A percentile compares a stretch with the other conserved stretches of the same genome.
Evolutionary conservation across 2,113 vertebrate genomes (phyloP).

Genomic region (Antechinus stuartii): DNA sequence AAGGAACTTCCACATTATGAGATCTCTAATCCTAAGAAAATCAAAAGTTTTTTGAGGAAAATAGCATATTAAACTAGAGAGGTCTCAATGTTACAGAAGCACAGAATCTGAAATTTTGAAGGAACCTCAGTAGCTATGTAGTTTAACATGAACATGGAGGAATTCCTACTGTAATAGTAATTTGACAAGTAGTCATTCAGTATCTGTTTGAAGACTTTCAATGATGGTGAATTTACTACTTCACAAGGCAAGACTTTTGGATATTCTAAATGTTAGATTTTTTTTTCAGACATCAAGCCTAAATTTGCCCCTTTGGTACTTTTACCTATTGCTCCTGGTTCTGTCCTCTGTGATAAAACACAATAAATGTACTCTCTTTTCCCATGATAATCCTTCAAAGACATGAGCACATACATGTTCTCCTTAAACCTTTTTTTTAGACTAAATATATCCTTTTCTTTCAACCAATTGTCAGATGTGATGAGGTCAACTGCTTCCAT

Average conservation of each 20-base stretch:
- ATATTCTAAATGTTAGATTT: neutral
- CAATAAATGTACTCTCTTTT: neutral
- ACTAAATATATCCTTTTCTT: too few species aligned
- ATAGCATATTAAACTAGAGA: too few species aligned
- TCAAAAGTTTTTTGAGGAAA: neutral
- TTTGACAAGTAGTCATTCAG: neutral
- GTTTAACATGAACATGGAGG: neutral
- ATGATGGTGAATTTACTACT: neutral
- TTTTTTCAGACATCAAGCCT: neutral
- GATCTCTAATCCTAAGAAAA: neutral
- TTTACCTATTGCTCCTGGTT: neutral
- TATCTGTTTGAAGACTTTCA: neutral
- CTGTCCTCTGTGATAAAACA: neutral
- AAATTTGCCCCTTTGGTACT: neutral
- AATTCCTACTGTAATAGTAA: neutral
- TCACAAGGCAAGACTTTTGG: neutral
- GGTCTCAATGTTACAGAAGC: too few species aligned
- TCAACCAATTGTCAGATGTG: too few species aligned
- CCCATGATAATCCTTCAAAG: neutral
- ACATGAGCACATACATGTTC: neutral
- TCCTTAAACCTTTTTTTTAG: too few species aligned
- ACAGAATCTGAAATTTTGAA: too few species aligned
- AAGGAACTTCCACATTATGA: neutral
- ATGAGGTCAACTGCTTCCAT: too few species aligned
- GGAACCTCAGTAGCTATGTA: too few species aligned